Percentiles rank a stretch among this genome's conserved stretches.
These are phyloP conservation scores for Tachysurus fulvidraco DNA, from an alignment of 2,113 vertebrate species.

Conservation along the genomic window DNA sequence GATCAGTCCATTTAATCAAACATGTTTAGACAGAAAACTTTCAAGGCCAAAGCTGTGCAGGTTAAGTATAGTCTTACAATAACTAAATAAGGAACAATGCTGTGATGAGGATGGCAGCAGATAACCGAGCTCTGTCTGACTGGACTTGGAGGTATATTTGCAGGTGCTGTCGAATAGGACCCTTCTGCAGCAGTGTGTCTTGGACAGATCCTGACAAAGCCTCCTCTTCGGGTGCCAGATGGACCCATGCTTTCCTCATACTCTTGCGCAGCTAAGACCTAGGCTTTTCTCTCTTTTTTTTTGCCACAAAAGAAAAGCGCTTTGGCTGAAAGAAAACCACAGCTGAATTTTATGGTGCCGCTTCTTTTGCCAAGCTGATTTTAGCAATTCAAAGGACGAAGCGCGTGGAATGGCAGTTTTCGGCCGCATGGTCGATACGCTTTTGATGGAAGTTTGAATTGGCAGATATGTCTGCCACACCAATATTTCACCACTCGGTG, in stretches of 20 bases:
- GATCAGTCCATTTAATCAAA: constrained; percentile 8
- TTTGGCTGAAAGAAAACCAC: constrained; percentile 82
- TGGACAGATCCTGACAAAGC: constrained; percentile 77
- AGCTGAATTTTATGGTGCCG: constrained; percentile 80
- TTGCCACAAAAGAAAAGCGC: constrained; percentile 78
- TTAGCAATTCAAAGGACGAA: constrained; percentile 78
- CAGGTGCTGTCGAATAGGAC: constrained; percentile 75
- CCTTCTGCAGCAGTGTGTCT: constrained; percentile 78
- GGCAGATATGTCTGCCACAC: constrained; percentile 72
- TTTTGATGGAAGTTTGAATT: constrained; percentile 76
- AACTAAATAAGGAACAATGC: constrained; percentile 56
- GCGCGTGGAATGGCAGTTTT: constrained; percentile 73
- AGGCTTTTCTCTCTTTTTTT: constrained; percentile 71
- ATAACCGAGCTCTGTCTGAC: constrained; percentile 44
- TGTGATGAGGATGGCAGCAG: constrained; percentile 44
- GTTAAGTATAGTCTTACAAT: constrained; percentile 55
- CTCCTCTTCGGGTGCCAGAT: constrained; percentile 77
- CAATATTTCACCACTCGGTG: constrained; percentile 76
- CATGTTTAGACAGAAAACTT: constrained; percentile 46
- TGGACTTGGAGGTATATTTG: constrained; percentile 70
- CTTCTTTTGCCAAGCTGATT: constrained; percentile 82
- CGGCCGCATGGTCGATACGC: constrained; percentile 65
- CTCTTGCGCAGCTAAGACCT: constrained; percentile 78
- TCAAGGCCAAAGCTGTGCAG: constrained; percentile 41
- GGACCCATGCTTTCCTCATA: constrained; percentile 76